A percentile compares a stretch with the other conserved stretches of the same genome.
Evolutionary conservation across 2,888 invertebrate species (phyloP).

Genomic region (Noctuana brunneofusca): DNA sequence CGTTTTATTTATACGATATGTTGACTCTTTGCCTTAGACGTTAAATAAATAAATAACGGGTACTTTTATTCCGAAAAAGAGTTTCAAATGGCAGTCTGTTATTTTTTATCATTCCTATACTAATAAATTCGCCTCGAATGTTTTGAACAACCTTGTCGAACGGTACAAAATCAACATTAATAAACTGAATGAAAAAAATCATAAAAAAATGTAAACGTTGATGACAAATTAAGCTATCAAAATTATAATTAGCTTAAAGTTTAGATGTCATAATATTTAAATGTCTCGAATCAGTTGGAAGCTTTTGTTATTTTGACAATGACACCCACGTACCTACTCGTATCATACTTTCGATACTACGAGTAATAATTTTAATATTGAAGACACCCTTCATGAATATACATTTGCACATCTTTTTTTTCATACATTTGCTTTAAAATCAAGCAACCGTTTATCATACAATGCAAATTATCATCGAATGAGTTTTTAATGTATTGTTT

Average conservation of each 20-base stretch:
- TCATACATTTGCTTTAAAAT: slow-evolving; percentile 18
- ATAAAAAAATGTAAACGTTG: too few species aligned
- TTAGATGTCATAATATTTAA: too few species aligned
- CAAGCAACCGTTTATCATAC: slow-evolving; percentile 41
- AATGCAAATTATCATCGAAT: slow-evolving; percentile 53
- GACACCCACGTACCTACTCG: not conserved
- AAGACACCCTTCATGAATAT: slow-evolving; percentile 16
- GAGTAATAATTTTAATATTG: slow-evolving; percentile 11
- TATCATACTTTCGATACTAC: not conserved
- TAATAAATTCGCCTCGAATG: too few species aligned
- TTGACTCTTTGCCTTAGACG: not conserved
- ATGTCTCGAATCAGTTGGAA: too few species aligned
- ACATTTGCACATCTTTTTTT: slow-evolving; percentile 2
- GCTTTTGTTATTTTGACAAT: not conserved
- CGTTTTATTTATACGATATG: not conserved
- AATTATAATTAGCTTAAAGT: too few species aligned
- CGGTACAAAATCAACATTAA: too few species aligned
- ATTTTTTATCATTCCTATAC: not conserved
- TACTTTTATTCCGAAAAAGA: not conserved
- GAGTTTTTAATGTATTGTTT: slow-evolving; percentile 41
- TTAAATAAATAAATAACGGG: not conserved
- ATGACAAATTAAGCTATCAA: too few species aligned
- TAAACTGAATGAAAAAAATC: too few species aligned
- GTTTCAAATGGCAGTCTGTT: not conserved
- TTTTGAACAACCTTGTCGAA: too few species aligned